Evolutionary conservation across 1,140 invertebrate species (phyloP), one percentile per base, ranked within the genome.

Genomic region (Leucophenga varia): DNA sequence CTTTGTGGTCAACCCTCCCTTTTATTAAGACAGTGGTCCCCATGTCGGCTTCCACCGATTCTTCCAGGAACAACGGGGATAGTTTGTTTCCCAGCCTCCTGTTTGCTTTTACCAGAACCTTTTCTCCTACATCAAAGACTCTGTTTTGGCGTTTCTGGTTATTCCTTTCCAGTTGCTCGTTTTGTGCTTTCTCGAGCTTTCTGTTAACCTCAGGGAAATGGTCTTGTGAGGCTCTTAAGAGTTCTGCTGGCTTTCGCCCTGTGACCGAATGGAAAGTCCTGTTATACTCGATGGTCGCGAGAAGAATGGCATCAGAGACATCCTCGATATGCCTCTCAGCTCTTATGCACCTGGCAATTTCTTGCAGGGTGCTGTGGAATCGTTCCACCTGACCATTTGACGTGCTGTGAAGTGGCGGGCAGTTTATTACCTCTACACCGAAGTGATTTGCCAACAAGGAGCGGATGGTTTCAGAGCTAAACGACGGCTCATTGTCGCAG

Each of bases 321-420:
- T 45, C 43, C 20, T 44, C n/a, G 10, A 44, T 22, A 21, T 3
- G 3, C 25, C 17, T 44, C 13, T 44, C 32, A 3, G 13, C 7
- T 31, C 36, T 44, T 12, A 43, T 17, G 22, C 32, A 35, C 4
- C 43, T 12, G 13, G 31, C 32, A 18, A 44, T 36, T 36, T 44
- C 32, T 2, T 12, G 5, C n/a, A n/a, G n/a, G n/a, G n/a, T n/a
- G n/a, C 32, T 44, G 17, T 35, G 43, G 3, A 36, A 18, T 35
- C 31, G 17, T 36, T 44, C 43, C 3, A 41, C 42, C 17, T 43
- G 41, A 6, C 43, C 43, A 22, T 44, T 44, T n/a, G 43, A 44
- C 5, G 43, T 44, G 18, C 31, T 44, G n/a, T 44, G 43, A 12
- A 44, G 31, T 35, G 31, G 43, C 22, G 39, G 39, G n/a, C 20